Percentiles rank a stretch among this genome's conserved stretches.
Evolutionary conservation across 2,797 vertebrate genomes (phyloP).

Genomic region (Chaunax sp.): DNA sequence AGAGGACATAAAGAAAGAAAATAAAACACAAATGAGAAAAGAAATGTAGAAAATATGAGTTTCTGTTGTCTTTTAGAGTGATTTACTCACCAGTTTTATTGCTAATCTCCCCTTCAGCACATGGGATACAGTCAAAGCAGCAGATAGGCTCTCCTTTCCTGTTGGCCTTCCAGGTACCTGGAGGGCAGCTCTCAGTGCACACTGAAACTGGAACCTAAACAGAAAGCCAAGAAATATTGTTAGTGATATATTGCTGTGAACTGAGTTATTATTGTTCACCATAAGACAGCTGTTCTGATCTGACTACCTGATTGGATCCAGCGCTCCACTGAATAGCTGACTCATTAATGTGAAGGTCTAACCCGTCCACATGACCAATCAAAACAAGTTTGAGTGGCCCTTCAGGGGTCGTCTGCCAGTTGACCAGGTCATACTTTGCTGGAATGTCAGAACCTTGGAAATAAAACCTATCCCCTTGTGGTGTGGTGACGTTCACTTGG

Average conservation of each 20-base stretch:
- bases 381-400: constrained; percentile 63
- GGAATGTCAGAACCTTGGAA: constrained; percentile 75
- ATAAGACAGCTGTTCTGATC: no score
- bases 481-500: constrained; percentile 77
- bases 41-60: no score
- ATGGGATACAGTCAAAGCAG: constrained; percentile 84
- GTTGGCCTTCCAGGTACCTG: constrained; percentile 74
- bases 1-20: background rate
- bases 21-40: background rate
- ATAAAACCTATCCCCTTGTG: constrained; percentile 76
- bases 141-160: constrained; percentile 78
- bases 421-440: constrained; percentile 83
- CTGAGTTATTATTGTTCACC: no score
- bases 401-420: constrained; percentile 76
- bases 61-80: no score
- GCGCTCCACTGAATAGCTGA: constrained; percentile 78
- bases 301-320: constrained; percentile 64
- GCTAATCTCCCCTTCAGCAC: constrained; percentile 81
- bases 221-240: background rate
- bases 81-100: constrained; percentile 74
- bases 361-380: constrained; percentile 77
- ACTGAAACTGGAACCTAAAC: constrained; percentile 75
- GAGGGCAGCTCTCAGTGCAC: constrained; percentile 79
- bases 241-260: no score
- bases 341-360: constrained; percentile 74